phyloP scores from a whole-genome alignment of 1,140 invertebrate genomes.

The Chrysoperla carnea region DNA sequence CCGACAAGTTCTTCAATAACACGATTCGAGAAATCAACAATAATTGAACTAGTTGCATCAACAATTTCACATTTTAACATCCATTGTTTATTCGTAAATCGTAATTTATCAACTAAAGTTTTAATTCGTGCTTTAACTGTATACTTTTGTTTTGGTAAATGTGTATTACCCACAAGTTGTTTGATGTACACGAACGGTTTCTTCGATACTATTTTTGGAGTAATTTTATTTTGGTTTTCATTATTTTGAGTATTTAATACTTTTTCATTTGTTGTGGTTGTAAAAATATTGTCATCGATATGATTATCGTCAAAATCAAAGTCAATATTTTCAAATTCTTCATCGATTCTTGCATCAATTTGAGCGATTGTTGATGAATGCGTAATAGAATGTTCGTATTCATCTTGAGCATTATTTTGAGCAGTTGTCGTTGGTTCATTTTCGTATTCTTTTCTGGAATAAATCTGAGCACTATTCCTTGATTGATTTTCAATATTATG shows the following conservation, averaged over 20 bases:
- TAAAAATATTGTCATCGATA: neutral
- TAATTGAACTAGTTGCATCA: neutral
- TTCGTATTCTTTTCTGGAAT: no score
- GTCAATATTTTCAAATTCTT: neutral
- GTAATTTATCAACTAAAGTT: neutral
- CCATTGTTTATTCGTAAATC: neutral
- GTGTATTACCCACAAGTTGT: neutral
- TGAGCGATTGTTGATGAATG: neutral
- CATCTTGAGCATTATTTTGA: no score
- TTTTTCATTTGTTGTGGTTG: neutral
- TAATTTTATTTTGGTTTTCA: neutral
- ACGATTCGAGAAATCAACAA: neutral
- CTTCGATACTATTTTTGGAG: neutral
- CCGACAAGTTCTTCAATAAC: neutral
- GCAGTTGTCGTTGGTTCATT: no score
- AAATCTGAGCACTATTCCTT: no score
- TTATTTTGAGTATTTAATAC: neutral
- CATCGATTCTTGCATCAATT: neutral
- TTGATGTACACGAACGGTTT: neutral
- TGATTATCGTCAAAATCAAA: neutral
- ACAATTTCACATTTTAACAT: neutral
- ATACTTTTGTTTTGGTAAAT: neutral
- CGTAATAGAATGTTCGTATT: neutral
- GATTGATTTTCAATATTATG: no score
- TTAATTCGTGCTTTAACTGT: neutral